Base-by-base conservation (phyloP, 2,113 vertebrate species). In the Anguilla japonica region DNA sequence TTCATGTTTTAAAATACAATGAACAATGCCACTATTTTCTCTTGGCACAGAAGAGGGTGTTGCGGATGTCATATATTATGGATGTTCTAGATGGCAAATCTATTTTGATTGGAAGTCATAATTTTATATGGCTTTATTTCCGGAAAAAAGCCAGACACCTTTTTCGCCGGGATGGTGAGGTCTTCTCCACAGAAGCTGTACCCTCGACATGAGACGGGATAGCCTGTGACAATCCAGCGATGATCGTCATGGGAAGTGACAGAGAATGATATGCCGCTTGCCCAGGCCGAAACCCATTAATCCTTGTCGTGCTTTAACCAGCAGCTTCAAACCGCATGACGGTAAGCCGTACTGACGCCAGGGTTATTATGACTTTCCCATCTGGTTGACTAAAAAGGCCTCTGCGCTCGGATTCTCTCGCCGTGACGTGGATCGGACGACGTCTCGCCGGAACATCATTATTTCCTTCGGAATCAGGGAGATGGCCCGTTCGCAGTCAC, bases 381-480 rank as follows among this genome's bases (percentile, higher is more conserved):
- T 93, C 92, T 93, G 91, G 90, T 91, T 75, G 46, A 85, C 60
- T 83, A 89, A 84, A 89, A 79, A 88, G 60, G 67, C 50, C 15
- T n/a, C 41, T 1, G 46, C 7, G 81, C 46, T 46, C 81, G 29
- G 16, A 41, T 50, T 50, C 81, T n/a, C 81, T 50, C 81, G 13
- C 81, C n/a, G 41, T 50, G 41, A 82, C 82, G 57, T 57, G 60
- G 60, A 67, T 20, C 60, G 60, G 60, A 3, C 60, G 22, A 67
- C 60, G 60, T 34, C 46, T 53, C 20, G 39, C 82, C 22, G 67
- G 29, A 81, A 89, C 90, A 92, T 91, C 93, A 93, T 94, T 94
- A 94, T 91, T 93, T 91, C 89, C 92, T 92, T 93, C 34, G 90
- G 91, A 91, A 92, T 92, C 92, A 92, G 89, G 87, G 88, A 79